phyloP scores from a whole-genome alignment of 2,797 vertebrate genomes.

The Anisognathus igniventris region DNA sequence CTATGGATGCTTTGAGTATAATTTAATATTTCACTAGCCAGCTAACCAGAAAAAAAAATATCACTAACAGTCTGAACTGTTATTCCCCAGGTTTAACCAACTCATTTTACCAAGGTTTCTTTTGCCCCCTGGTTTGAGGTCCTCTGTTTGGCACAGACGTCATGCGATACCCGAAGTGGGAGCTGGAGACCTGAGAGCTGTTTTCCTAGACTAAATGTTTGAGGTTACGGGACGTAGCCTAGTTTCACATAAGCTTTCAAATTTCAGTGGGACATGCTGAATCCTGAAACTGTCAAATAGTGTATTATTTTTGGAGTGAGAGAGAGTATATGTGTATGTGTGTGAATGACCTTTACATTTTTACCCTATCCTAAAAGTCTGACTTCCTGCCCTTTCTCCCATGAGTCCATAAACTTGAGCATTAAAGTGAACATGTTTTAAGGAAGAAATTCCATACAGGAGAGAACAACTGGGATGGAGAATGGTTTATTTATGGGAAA shows the following conservation, averaged over 20 bases:
- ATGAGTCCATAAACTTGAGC: constrained; percentile 39
- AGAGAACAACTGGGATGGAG: neutral
- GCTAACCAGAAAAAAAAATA: constrained; percentile 53
- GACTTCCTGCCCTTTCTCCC: constrained; percentile 68
- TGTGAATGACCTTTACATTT: constrained; percentile 73
- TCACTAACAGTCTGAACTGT: constrained; percentile 37
- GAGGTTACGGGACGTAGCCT: constrained; percentile 66
- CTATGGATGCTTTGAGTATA: neutral
- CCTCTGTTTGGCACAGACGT: constrained; percentile 63
- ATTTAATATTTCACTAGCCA: constrained; percentile 48
- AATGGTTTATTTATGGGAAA: neutral
- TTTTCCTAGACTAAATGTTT: constrained; percentile 73
- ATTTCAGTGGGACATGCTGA: constrained; percentile 71
- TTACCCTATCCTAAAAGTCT: constrained; percentile 62
- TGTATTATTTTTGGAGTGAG: constrained; percentile 72
- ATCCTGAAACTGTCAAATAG: constrained; percentile 71
- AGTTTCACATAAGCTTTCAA: constrained; percentile 70
- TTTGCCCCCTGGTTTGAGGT: constrained; percentile 45
- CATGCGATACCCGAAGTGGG: constrained; percentile 66
- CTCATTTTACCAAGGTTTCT: constrained; percentile 58
- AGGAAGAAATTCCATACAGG: constrained; percentile 13
- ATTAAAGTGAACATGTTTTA: constrained; percentile 42
- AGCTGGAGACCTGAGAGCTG: constrained; percentile 62
- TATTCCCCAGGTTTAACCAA: constrained; percentile 61
- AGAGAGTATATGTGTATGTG: constrained; percentile 36